A percentile compares a stretch with the other conserved stretches of the same genome.
Evolutionary conservation across 2,113 vertebrate species (phyloP).

Genomic region (Rana temporaria): DNA sequence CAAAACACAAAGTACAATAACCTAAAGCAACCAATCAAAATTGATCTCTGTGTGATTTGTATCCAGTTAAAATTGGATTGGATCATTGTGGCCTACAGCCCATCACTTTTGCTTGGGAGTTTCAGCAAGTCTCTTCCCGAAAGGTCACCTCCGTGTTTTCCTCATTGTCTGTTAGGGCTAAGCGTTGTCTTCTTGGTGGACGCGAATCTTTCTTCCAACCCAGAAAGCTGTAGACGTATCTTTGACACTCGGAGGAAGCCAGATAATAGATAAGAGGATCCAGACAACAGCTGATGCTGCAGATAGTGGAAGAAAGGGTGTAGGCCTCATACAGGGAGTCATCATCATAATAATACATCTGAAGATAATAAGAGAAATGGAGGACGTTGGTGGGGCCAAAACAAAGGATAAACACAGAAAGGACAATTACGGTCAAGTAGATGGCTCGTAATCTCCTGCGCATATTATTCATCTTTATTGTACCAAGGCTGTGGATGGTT

Average conservation of each 20-base stretch:
- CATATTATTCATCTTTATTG: conserved; percentile 72
- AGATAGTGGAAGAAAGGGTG: conserved; percentile 84
- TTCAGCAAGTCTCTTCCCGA: too few species aligned
- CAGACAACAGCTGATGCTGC: conserved; percentile 89
- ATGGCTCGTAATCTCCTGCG: conserved; percentile 83
- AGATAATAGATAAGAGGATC: conserved; percentile 95
- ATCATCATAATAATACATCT: conserved; percentile 42
- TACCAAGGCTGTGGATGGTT: conserved; percentile 84
- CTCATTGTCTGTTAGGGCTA: too few species aligned
- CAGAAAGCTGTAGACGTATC: conserved; percentile 75
- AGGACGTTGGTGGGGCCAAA: conserved; percentile 92
- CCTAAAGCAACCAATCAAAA: too few species aligned
- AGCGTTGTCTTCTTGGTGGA: too few species aligned
- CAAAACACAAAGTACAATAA: too few species aligned
- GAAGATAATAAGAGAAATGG: conserved; percentile 83
- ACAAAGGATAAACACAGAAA: conserved; percentile 87
- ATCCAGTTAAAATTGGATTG: too few species aligned
- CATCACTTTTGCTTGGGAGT: too few species aligned
- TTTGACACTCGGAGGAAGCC: conserved; percentile 90
- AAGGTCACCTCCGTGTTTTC: too few species aligned
- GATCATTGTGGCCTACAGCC: too few species aligned
- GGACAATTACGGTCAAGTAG: conserved; percentile 81
- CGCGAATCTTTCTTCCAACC: conserved; percentile 47
- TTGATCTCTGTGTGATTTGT: too few species aligned
- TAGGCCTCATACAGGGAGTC: conserved; percentile 85